Conservation (phyloP, 2,113 vertebrate species). For the Sisor rabdophorus region DNA sequence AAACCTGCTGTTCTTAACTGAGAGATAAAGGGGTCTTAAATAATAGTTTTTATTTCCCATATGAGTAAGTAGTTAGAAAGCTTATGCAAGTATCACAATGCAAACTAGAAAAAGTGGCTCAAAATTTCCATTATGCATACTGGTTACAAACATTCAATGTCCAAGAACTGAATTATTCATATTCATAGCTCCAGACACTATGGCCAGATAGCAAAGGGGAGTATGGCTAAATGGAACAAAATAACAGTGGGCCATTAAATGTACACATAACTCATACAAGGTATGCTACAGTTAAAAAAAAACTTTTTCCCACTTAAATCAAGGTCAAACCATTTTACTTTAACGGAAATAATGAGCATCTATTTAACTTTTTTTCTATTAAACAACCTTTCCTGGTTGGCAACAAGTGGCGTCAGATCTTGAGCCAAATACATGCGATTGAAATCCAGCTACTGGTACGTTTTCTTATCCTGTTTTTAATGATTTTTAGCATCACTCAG, state of each 20-base stretch:
- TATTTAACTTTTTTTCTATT: constrained; percentile 28
- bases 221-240: background rate
- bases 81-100: too few species aligned
- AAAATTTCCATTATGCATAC: background rate
- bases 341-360: constrained; percentile 35
- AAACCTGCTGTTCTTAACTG: too few species aligned
- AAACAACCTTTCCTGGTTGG: constrained; percentile 21
- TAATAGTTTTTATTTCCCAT: too few species aligned
- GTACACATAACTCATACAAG: background rate
- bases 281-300: background rate
- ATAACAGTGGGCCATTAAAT: background rate
- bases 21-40: too few species aligned
- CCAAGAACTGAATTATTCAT: background rate
- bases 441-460: constrained; percentile 42
- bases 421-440: constrained; percentile 13
- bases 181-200: constrained; percentile 2
- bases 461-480: constrained; percentile 25
- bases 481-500: constrained; percentile 16
- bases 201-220: constrained; percentile 1
- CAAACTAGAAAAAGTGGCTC: background rate
- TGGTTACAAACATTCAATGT: background rate
- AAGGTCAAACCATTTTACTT: constrained; percentile 14
- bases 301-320: background rate
- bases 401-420: constrained; percentile 16
- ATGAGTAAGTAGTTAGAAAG: too few species aligned